Base-by-base conservation (phyloP, 2,113 vertebrate species). In the Callospermophilus lateralis region DNA sequence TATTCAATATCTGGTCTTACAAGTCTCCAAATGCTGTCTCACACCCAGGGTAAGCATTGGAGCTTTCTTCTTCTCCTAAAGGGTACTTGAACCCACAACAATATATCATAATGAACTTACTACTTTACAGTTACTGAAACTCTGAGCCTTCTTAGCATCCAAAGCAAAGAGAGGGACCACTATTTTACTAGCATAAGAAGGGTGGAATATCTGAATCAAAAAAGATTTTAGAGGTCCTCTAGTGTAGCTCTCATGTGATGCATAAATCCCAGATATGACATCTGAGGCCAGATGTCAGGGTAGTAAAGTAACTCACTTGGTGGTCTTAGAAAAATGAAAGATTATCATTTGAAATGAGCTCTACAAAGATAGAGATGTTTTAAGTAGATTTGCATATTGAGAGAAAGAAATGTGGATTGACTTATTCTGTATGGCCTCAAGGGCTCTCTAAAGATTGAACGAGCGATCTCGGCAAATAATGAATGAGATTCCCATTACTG, bases 361-460 rank as follows among this genome's bases (percentile, higher is more conserved):
- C 63, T 58, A 58, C 91, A 94, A 94, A 96, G 73, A 97, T 87
- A 86, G 30, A 96, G 92, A 94, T 94, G 55, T 97, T 95, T 90
- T 90, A 34, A 88, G 85, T 72, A 81, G 77, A 97, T 97, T 97
- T 97, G 91, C 94, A 95, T 94, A 91, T 78, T 63, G 83, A 97
- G 78, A 89, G 93, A 93, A 85, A 90, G 83, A 90, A 92, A 83
- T 87, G 96, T 80, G 93, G 94, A 72, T 84, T 67, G 94, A 79
- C 89, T 97, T 93, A 65, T 78, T 89, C 95, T 37, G 34, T 42
- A n/a, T 5, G 73, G 83, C 92, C 96, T 89, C 93, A 45, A 79
- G 93, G 94, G 94, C 91, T 94, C 95, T 85, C 80, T 94, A 48
- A 96, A 93, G 83, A 94, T 81, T 89, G 91, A 97, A 84, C 74